These are phyloP conservation scores for Oscarella lobularis DNA, from an alignment of 37 sponge, comb jelly and placozoan genomes.

Conservation along the genomic window DNA sequence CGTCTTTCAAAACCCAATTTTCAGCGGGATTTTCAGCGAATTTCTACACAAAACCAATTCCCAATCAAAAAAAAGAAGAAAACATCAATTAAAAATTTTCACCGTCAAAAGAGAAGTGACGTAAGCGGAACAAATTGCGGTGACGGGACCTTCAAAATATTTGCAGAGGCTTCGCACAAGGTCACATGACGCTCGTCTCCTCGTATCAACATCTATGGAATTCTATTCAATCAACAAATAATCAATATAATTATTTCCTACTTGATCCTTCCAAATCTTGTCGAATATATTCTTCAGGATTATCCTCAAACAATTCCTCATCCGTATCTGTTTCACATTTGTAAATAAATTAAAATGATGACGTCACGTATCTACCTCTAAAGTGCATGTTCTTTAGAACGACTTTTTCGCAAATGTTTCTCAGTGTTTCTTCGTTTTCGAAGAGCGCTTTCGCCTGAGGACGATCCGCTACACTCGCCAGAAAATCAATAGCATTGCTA, in stretches of 20 bases:
- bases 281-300: constrained; percentile 93
- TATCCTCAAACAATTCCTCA: constrained; percentile 95
- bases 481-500: constrained; percentile 90
- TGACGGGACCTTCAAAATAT: constrained; percentile 72
- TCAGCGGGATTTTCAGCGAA: constrained; percentile 44
- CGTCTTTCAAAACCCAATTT: constrained; percentile 88
- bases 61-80: neutral
- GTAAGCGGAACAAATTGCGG: constrained; percentile 54
- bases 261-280: constrained; percentile 75
- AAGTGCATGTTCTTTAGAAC: constrained; percentile 33
- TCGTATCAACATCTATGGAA: constrained; percentile 77
- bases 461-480: constrained; percentile 85
- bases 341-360: neutral
- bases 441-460: constrained; percentile 82
- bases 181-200: constrained; percentile 91
- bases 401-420: constrained; percentile 84
- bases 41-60: constrained; percentile 21
- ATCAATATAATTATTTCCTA: neutral
- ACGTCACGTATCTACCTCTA: constrained; percentile 12
- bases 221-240: no score
- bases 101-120: neutral
- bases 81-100: neutral
- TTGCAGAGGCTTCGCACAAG: constrained; percentile 77
- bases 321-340: constrained; percentile 53
- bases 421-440: constrained; percentile 50